Evolutionary conservation across 2,113 vertebrate genomes (phyloP).

Genomic region (Charina bottae): DNA sequence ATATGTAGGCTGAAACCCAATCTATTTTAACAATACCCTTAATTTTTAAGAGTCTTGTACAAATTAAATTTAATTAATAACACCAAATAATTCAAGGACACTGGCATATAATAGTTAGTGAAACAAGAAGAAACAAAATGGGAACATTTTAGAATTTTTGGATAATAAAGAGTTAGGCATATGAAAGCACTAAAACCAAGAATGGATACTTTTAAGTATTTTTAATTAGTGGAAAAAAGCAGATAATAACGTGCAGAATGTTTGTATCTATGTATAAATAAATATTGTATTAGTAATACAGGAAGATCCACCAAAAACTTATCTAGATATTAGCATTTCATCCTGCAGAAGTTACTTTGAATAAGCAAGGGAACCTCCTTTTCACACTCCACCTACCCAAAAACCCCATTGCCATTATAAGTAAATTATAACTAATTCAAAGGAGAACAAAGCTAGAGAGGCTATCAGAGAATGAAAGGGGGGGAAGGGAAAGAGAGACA

Average conservation of each 20-base stretch:
- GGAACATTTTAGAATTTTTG: not conserved
- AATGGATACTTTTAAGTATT: not conserved
- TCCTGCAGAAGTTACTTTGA: not conserved
- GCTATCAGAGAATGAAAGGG: not conserved
- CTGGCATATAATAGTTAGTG: not conserved
- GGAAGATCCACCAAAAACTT: not conserved
- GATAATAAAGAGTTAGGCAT: not conserved
- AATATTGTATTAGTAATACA: not conserved
- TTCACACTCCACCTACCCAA: no score
- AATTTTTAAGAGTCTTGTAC: not conserved
- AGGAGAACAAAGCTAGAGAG: not conserved
- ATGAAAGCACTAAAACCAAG: not conserved
- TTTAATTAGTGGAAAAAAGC: no score
- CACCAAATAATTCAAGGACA: not conserved
- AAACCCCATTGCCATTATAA: not conserved
- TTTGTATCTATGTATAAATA: not conserved
- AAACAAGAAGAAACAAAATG: not conserved
- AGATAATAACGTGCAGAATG: not conserved
- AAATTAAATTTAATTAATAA: not conserved
- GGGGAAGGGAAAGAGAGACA: no score
- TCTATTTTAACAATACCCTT: not conserved
- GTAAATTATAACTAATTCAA: not conserved
- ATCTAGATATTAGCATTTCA: not conserved
- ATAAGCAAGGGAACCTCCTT: not conserved
- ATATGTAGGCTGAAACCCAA: not conserved